phyloP scores from a whole-genome alignment of 53 echinoderm and acorn worm species.

The Echinometra lucunter region DNA sequence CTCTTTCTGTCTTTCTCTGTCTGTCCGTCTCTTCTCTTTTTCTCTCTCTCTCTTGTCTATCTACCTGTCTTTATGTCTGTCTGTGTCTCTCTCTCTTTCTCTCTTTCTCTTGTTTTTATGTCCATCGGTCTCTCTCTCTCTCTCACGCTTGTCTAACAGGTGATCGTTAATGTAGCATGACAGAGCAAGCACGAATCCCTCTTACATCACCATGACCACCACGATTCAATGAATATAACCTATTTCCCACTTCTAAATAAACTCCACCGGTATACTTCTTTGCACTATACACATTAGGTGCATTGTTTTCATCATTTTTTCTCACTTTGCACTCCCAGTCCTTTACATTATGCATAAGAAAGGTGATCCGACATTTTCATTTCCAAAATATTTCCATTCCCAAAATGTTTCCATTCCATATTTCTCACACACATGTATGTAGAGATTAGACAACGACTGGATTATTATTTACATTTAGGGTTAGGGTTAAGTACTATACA shows the following conservation, averaged over 20 bases:
- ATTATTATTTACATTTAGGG: no score
- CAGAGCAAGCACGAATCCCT: slow-evolving; percentile 7
- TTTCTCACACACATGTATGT: no score
- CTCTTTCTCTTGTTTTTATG: slow-evolving; percentile 17
- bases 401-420: no score
- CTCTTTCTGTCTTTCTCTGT: no score
- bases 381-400: no score
- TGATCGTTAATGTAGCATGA: slow-evolving; percentile 41
- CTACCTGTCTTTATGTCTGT: no score
- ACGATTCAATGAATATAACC: slow-evolving; percentile 17
- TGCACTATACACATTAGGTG: neutral
- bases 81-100: neutral
- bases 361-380: neutral
- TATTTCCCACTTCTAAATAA: neutral
- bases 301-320: neutral
- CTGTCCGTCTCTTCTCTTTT: no score
- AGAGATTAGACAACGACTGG: no score
- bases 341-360: neutral
- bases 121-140: no score
- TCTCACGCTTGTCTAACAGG: slow-evolving; percentile 4
- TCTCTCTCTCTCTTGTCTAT: no score
- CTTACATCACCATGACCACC: neutral
- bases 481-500: no score
- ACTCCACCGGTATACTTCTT: neutral
- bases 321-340: neutral